phyloP scores from a whole-genome alignment of 2,797 vertebrate genomes.

The Iguana delicatissima region DNA sequence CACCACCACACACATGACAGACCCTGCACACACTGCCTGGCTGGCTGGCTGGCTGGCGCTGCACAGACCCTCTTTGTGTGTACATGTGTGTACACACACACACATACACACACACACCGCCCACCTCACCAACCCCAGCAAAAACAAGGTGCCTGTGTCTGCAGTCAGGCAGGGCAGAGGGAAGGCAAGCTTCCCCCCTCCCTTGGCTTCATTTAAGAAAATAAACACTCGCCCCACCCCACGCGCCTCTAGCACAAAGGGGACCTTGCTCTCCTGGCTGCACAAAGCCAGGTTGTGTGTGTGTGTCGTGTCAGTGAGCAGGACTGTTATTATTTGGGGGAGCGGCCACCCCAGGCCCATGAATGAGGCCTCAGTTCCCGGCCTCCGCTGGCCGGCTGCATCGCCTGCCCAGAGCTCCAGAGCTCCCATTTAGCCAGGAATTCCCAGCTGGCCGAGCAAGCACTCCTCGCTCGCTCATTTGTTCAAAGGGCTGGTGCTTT shows the following conservation, averaged over 20 bases:
- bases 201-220: constrained; percentile 67
- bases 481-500: neutral
- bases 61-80: constrained; percentile 68
- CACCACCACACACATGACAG: neutral
- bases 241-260: constrained; percentile 62
- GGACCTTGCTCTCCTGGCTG: constrained; percentile 68
- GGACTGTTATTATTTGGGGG: constrained; percentile 71
- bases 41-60: neutral
- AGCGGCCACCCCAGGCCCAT: constrained; percentile 62
- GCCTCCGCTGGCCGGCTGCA: constrained; percentile 38
- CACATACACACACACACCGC: too few relatives aligned
- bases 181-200: constrained; percentile 54
- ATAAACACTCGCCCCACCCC: constrained; percentile 50
- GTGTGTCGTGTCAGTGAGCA: constrained; percentile 22
- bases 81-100: too few relatives aligned
- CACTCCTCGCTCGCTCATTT: too few relatives aligned
- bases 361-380: constrained; percentile 71
- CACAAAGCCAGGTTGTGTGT: constrained; percentile 70
- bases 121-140: neutral
- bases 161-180: constrained; percentile 37
- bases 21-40: neutral
- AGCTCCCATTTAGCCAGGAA: constrained; percentile 51
- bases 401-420: constrained; percentile 30
- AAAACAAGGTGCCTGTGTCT: constrained; percentile 60
- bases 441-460: constrained; percentile 54